Base-by-base conservation (phyloP, 2,797 vertebrate genomes). In the Anniella stebbinsi region DNA sequence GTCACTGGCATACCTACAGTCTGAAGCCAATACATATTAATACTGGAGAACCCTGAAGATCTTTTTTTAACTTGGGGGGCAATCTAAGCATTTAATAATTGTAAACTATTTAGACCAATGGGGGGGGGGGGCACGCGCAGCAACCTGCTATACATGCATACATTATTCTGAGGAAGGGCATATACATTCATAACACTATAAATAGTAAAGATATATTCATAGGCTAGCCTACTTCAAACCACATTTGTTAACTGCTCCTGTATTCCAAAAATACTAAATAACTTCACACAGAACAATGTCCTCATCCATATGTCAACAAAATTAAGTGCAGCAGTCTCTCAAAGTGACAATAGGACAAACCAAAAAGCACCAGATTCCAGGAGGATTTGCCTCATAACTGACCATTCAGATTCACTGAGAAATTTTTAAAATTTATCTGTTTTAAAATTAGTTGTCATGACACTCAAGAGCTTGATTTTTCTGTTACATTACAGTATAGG, bases 181-280 rank as follows among this genome's bases (percentile, higher is more conserved):
- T 10, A 41, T 54, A 77, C 9, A 30, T 25, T 78, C 4, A 6
- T 54, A 30, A 4, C 33, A 54, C 33, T 33, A 8, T 23, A 81
- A 87, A 66, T 15, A 83, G 86, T 87, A 90, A 91, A 0, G 15
- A 86, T 77, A 91, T 63, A 87, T 93, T 67, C 91, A 54, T 75
- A 88, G 33, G 5, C 5, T 66, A 33, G 69, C 0, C 36, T 41
- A 41, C 57, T 88, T 84, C 63, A 80, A 81, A 91, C 86, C 45
- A 91, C 91, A 86, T 0, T 48, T 48, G 89, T 8, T 93, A 88
- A 93, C 91, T 87, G 83, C 88, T 78, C 89, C 86, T 92, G 92
- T 69, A 0, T 0, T 25, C 28, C 25, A 60, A 6, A 0, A 88
- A 89, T 89, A 92, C 90, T 93, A 87, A 57, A n/a, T 80, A 90